Evolutionary conservation across 2,888 invertebrate species (phyloP).

Genomic region (Thelaira solivaga): DNA sequence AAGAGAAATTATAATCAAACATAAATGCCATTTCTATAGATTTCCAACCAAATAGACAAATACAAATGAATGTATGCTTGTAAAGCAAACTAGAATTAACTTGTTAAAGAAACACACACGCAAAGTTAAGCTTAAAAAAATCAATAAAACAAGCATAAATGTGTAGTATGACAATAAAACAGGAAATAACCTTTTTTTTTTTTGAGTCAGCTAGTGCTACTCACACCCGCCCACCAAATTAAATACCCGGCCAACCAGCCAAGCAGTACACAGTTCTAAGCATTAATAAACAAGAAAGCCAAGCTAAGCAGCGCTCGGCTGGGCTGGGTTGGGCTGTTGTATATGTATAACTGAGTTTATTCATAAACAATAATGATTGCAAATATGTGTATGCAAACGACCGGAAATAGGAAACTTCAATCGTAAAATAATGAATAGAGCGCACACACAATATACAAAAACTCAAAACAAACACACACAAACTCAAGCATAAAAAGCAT

Average conservation of each 20-base stretch:
- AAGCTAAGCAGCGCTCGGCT: not conserved
- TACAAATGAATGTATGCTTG: too few relatives aligned
- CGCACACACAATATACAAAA: conserved; percentile 25
- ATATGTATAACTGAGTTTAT: not conserved
- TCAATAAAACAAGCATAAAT: not conserved
- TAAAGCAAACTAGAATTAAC: too few relatives aligned
- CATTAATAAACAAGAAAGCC: not conserved
- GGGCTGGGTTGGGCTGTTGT: too few relatives aligned
- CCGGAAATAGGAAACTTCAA: conserved; percentile 62
- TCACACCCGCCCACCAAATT: not conserved
- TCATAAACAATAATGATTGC: conserved; percentile 42
- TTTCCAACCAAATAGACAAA: too few relatives aligned
- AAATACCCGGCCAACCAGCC: not conserved
- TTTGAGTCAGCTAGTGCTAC: conserved; percentile 21
- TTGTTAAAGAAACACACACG: too few relatives aligned
- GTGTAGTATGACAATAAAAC: conserved; percentile 34
- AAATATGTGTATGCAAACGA: conserved; percentile 47
- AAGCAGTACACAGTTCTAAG: not conserved
- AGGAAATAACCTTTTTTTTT: conserved; percentile 48
- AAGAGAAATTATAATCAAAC: too few relatives aligned
- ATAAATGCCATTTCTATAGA: too few relatives aligned
- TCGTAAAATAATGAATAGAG: conserved; percentile 61
- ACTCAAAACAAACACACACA: not conserved
- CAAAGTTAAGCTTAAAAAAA: conserved; percentile 1
- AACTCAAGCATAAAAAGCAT: not conserved